Conservation (phyloP, 2,797 vertebrate species). For the Cuculus canorus region DNA sequence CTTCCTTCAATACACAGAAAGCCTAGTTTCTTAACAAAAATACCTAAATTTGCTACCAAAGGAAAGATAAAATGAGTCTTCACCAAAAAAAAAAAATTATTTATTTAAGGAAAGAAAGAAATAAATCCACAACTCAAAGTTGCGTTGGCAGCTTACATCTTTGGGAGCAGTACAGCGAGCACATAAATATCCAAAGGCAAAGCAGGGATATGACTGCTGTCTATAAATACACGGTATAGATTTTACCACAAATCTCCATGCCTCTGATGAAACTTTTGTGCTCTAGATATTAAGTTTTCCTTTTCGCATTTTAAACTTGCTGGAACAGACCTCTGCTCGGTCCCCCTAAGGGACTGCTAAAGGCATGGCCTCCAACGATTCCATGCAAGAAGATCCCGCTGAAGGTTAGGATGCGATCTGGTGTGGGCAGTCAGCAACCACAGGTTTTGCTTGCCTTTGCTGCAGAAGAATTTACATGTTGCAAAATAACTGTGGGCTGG, state of each 20-base stretch:
- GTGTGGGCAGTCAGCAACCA: neutral
- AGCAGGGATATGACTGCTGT: neutral
- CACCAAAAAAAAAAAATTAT: neutral
- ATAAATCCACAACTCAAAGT: neutral
- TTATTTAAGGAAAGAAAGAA: no score
- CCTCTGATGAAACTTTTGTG: neutral
- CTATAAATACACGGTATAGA: neutral
- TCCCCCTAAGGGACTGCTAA: neutral
- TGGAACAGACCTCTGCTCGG: neutral
- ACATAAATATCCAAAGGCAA: neutral
- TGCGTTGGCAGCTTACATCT: neutral
- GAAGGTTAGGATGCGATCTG: neutral
- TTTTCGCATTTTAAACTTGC: neutral
- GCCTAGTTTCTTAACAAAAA: neutral
- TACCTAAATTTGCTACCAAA: neutral
- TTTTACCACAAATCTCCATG: neutral
- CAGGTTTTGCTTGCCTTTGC: neutral
- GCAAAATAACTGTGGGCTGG: neutral
- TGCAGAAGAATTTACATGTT: neutral
- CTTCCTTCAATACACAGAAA: neutral
- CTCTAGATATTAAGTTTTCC: neutral
- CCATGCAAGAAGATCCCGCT: neutral
- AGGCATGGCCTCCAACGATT: neutral
- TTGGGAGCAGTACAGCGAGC: neutral
- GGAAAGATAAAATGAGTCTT: neutral